A percentile compares a stretch with the other conserved stretches of the same genome.
phyloP scores from a whole-genome alignment of 2,797 vertebrate species.

The Sebastes kiyomatsui region DNA sequence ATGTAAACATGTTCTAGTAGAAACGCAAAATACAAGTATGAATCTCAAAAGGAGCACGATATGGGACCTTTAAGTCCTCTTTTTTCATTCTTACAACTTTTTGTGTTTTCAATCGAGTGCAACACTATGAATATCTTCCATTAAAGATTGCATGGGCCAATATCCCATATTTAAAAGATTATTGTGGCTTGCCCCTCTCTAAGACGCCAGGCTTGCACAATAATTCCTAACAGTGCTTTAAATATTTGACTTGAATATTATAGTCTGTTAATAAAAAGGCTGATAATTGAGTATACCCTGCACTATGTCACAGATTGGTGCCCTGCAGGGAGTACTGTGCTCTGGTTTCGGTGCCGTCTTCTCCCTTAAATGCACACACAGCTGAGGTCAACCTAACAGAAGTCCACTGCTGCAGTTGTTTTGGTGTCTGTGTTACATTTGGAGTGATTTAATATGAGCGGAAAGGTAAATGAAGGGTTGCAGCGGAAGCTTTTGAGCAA shows the following conservation, averaged over 20 bases:
- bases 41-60: no score
- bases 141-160: not conserved
- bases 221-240: no score
- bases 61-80: not conserved
- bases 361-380: conserved; percentile 11
- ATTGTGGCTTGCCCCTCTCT: not conserved
- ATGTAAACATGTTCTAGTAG: no score
- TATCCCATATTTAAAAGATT: not conserved
- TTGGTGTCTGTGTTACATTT: conserved; percentile 9
- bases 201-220: not conserved
- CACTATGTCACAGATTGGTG: not conserved
- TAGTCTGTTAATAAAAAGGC: not conserved
- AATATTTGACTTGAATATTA: not conserved
- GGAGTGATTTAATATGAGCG: conserved; percentile 51
- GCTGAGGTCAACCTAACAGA: conserved; percentile 4
- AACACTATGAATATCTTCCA: not conserved
- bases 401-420: conserved; percentile 17
- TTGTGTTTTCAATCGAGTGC: not conserved
- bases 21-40: no score
- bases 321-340: not conserved
- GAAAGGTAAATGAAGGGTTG: conserved; percentile 54
- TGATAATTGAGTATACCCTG: not conserved
- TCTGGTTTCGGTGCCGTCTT: not conserved
- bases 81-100: not conserved
- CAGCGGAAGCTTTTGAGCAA: conserved; percentile 49